Conservation (phyloP, 2,113 vertebrate species). For the Regulus satrapa region DNA sequence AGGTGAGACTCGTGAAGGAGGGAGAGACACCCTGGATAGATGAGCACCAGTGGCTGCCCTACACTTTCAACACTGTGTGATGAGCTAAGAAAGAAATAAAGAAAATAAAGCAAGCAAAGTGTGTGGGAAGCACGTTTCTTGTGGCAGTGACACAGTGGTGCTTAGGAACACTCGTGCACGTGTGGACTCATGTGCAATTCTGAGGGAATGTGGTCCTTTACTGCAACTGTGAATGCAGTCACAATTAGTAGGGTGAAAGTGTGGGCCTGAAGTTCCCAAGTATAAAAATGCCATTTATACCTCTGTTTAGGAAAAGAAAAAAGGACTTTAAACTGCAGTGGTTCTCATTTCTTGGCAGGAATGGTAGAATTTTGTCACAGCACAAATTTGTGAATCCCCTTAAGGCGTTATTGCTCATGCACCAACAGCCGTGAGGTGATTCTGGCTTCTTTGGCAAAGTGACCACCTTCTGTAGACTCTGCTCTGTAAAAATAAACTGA, state of each 20-base stretch:
- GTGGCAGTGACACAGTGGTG: not conserved
- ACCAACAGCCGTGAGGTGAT: not conserved
- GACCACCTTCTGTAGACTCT: constrained; percentile 20
- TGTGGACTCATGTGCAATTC: not conserved
- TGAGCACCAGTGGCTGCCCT: not conserved
- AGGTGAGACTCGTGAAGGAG: not conserved
- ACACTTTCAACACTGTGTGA: not conserved
- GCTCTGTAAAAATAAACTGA: constrained; percentile 35
- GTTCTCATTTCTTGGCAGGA: constrained; percentile 1
- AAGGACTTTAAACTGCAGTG: not conserved
- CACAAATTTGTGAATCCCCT: not conserved
- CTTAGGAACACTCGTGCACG: fast-evolving
- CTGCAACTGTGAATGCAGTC: not conserved
- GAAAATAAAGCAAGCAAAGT: not conserved
- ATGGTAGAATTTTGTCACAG: not conserved
- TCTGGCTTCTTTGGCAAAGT: constrained; percentile 2
- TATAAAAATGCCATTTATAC: not conserved
- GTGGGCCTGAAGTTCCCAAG: not conserved
- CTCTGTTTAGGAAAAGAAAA: not conserved
- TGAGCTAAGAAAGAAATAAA: not conserved
- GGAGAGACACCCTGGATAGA: not conserved
- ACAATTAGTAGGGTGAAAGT: not conserved
- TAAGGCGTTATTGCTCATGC: not conserved
- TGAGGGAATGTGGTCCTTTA: not conserved
- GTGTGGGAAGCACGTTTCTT: not conserved